These are phyloP conservation scores for Meandrusa payeni DNA, from an alignment of 2,888 invertebrate species.

Conservation along the genomic window DNA sequence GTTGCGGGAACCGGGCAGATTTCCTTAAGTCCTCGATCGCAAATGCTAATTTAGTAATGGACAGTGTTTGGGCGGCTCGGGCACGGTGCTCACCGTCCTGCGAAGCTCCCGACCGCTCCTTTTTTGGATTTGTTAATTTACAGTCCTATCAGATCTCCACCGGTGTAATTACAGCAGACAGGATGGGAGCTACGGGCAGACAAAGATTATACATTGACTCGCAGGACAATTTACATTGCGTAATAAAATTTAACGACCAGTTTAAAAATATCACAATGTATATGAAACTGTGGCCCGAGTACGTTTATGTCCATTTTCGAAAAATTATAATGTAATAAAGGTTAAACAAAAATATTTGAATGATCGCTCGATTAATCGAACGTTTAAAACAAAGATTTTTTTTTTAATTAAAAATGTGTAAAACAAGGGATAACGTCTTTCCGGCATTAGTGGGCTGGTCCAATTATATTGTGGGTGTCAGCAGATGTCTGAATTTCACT, in stretches of 20 bases:
- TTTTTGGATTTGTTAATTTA: slow-evolving; percentile 54
- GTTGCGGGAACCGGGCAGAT: neutral
- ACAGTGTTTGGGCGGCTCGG: slow-evolving; percentile 48
- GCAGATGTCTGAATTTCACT: too few relatives aligned
- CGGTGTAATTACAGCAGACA: slow-evolving; percentile 38
- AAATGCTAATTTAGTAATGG: slow-evolving; percentile 54
- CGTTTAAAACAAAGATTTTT: too few relatives aligned
- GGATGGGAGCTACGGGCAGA: slow-evolving; percentile 29
- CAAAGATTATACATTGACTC: slow-evolving; percentile 27
- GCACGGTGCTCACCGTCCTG: slow-evolving; percentile 28
- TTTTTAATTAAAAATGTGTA: too few relatives aligned
- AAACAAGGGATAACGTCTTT: too few relatives aligned
- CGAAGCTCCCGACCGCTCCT: slow-evolving; percentile 33
- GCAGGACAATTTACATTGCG: slow-evolving; percentile 20
- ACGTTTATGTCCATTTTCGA: slow-evolving; percentile 10
- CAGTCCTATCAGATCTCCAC: slow-evolving; percentile 37
- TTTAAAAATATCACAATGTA: slow-evolving; percentile 16
- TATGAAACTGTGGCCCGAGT: neutral
- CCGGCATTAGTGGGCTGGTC: too few relatives aligned
- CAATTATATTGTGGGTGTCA: too few relatives aligned
- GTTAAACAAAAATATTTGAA: too few relatives aligned
- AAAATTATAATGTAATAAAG: too few relatives aligned
- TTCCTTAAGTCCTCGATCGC: slow-evolving; percentile 9
- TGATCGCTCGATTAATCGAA: too few relatives aligned
- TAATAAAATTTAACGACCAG: slow-evolving; percentile 22